phyloP scores from a whole-genome alignment of 2,888 invertebrate species.

The Tanaodytes sp. region DNA sequence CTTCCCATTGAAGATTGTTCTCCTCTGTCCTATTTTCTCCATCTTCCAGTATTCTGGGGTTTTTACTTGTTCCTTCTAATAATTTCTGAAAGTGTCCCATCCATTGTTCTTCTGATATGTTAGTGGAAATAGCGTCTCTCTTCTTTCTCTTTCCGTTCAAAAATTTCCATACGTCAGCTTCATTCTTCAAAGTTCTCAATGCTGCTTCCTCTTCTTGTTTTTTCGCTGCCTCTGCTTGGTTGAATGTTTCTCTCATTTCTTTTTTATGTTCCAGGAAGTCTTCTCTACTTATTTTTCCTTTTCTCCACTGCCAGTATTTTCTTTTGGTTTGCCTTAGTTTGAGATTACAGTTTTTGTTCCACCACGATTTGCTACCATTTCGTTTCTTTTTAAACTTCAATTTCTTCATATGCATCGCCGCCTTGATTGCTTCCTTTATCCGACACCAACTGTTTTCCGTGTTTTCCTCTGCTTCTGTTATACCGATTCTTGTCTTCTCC shows the following conservation, averaged over 20 bases:
- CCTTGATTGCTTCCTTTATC: background rate
- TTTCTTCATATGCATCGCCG: constrained; percentile 7
- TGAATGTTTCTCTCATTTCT: background rate
- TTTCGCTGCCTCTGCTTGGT: background rate
- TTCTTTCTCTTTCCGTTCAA: background rate
- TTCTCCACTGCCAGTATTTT: constrained; percentile 5
- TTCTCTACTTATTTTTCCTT: constrained; percentile 1
- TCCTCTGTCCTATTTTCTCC: background rate
- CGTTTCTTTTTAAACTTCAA: background rate
- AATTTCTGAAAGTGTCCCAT: background rate
- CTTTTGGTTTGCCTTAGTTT: constrained; percentile 2
- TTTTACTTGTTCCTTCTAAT: background rate
- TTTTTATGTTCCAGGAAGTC: background rate
- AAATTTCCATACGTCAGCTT: constrained; percentile 13
- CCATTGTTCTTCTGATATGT: background rate
- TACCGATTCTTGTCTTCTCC: too few relatives aligned
- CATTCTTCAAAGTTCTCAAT: background rate
- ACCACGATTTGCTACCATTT: background rate
- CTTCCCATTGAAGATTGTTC: background rate
- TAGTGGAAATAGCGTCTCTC: background rate
- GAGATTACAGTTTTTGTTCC: background rate
- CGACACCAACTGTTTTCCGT: background rate
- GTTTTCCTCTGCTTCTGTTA: background rate
- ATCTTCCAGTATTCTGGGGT: background rate
- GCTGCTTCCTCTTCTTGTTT: constrained; percentile 9